Percentiles rank a stretch among this genome's conserved stretches.
Conservation (phyloP, 2,888 invertebrate genomes). For the Cantharis rustica region DNA sequence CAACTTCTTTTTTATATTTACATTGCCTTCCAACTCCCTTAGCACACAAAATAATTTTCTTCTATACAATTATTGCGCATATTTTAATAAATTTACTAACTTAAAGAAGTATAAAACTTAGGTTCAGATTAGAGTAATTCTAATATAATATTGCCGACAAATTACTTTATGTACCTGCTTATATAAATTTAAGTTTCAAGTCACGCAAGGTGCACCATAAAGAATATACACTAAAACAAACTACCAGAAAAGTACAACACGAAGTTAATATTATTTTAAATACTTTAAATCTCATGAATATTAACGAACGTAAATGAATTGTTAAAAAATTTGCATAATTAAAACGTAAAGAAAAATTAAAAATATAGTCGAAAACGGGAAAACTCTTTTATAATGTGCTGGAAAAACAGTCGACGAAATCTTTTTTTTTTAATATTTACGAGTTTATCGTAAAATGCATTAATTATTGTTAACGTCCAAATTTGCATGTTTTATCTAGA, state of each 20-base stretch:
- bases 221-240: constrained; percentile 5
- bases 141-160: constrained; percentile 9
- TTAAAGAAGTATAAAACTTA: neutral
- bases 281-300: constrained; percentile 24
- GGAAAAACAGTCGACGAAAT: neutral
- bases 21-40: constrained; percentile 20
- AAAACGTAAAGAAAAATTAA: constrained; percentile 14
- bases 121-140: neutral
- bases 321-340: constrained; percentile 27
- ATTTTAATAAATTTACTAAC: neutral
- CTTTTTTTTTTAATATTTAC: neutral
- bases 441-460: neutral
- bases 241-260: constrained; percentile 24
- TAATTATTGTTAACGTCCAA: constrained; percentile 4
- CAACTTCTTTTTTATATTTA: constrained; percentile 39
- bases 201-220: constrained; percentile 18
- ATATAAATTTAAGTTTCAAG: constrained; percentile 5
- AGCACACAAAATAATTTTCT: neutral
- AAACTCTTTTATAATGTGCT: constrained; percentile 3
- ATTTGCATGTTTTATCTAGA: constrained; percentile 4
- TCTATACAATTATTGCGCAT: neutral
- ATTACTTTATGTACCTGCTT: constrained; percentile 15
- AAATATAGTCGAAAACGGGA: constrained; percentile 13
- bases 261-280: constrained; percentile 24
- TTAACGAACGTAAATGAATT: constrained; percentile 24